A percentile compares a stretch with the other conserved stretches of the same genome.
phyloP scores from a whole-genome alignment of 2,888 invertebrate genomes.

The Drosophila borealis region DNA sequence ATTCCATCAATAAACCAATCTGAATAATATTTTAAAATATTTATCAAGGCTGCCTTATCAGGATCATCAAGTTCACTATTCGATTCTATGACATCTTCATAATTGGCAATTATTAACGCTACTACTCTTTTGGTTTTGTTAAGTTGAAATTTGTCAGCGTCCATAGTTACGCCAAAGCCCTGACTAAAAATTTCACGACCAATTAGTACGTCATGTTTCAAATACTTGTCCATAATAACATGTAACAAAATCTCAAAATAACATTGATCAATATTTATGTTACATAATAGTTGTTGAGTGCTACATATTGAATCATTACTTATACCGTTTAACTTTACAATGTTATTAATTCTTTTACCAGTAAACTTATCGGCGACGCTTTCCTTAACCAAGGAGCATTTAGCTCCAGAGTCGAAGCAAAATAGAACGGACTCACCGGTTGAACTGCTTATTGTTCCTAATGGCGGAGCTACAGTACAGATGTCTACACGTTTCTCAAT shows the following conservation, averaged over 20 bases:
- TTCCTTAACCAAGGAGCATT: conserved; percentile 3
- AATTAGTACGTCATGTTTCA: background rate
- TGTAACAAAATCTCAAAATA: conserved; percentile 9
- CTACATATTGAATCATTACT: conserved; percentile 19
- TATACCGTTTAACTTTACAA: conserved; percentile 16
- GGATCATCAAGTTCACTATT: too few relatives aligned
- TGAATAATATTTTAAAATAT: too few relatives aligned
- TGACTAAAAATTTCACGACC: background rate
- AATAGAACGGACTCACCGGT: conserved; percentile 23
- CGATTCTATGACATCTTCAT: too few relatives aligned
- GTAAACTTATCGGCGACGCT: background rate
- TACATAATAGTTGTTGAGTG: conserved; percentile 25
- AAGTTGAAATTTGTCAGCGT: conserved; percentile 8
- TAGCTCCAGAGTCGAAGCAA: conserved; percentile 13
- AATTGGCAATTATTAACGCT: too few relatives aligned
- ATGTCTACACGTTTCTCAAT: conserved; percentile 16
- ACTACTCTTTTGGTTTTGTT: too few relatives aligned
- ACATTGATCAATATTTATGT: conserved; percentile 24
- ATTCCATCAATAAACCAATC: too few relatives aligned
- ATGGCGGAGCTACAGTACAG: conserved; percentile 15
- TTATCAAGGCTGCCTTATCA: too few relatives aligned
- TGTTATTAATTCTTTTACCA: conserved; percentile 7
- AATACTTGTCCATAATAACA: background rate
- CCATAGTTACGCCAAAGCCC: conserved; percentile 2
- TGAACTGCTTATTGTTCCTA: conserved; percentile 6